Conservation (phyloP, 1,140 invertebrate genomes). For the Elymnias hypermnestra region DNA sequence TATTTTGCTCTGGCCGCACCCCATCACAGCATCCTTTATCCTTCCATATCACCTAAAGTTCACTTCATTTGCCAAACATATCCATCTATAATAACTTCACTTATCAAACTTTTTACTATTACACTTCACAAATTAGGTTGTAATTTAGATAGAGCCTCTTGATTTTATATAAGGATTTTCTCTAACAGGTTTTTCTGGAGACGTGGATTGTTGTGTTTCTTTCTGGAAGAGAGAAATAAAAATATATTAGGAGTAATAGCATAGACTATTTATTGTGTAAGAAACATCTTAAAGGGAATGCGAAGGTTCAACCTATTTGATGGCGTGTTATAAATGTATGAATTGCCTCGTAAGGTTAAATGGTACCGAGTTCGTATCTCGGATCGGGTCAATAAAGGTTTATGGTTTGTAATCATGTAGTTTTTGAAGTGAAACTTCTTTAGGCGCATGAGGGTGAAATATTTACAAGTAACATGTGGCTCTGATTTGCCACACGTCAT, state of each 20-base stretch:
- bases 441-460: no score
- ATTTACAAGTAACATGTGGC: no score
- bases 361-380: no score
- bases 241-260: neutral
- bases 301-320: no score
- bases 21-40: slow-evolving; percentile 48
- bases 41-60: slow-evolving; percentile 7
- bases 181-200: slow-evolving; percentile 3
- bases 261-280: neutral
- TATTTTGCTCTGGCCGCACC: slow-evolving; percentile 76
- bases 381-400: no score
- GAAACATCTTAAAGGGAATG: no score
- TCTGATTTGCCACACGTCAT: no score
- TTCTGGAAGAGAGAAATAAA: slow-evolving; percentile 22
- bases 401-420: no score
- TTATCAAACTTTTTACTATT: neutral
- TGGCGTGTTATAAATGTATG: no score
- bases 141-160: slow-evolving; percentile 16
- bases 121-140: neutral
- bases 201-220: slow-evolving; percentile 11
- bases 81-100: neutral
- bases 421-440: no score
- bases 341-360: no score
- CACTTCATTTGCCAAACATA: slow-evolving; percentile 6
- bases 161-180: slow-evolving; percentile 9